These are phyloP conservation scores for Aurelia sp. DNA, from an alignment of 30 jellyfish, hydroid and myxozoan genomes.

Conservation along the genomic window DNA sequence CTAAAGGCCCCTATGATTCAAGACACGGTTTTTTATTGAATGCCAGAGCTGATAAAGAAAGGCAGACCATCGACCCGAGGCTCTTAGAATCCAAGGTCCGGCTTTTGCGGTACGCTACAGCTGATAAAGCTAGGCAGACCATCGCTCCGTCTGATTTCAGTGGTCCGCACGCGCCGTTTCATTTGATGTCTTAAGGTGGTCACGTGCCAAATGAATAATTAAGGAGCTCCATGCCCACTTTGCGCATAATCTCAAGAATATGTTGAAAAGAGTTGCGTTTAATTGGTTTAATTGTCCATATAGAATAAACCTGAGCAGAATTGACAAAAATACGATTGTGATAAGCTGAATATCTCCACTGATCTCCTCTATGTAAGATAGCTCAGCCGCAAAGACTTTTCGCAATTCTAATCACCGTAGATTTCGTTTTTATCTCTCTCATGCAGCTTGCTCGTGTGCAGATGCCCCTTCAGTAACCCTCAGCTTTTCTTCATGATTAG, in stretches of 20 bases:
- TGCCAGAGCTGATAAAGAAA: background rate
- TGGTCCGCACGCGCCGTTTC: constrained; percentile 68
- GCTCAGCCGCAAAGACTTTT: constrained; percentile 36
- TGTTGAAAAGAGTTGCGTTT: constrained; percentile 50
- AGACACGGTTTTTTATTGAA: no score
- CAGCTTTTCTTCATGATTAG: background rate
- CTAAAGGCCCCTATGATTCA: no score
- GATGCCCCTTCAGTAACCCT: background rate
- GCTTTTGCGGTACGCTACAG: background rate
- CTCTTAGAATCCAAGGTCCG: no score
- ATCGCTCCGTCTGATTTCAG: background rate
- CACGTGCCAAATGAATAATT: constrained; percentile 65
- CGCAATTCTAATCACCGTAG: constrained; percentile 6
- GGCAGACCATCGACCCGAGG: background rate
- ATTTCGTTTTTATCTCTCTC: constrained; percentile 6
- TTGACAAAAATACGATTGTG: constrained; percentile 25
- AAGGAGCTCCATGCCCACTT: constrained; percentile 60
- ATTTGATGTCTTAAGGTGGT: constrained; percentile 59
- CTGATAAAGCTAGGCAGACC: background rate
- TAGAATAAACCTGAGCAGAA: constrained; percentile 39
- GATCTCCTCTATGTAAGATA: constrained; percentile 23
- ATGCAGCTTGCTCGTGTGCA: constrained; percentile 7
- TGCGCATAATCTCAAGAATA: constrained; percentile 45
- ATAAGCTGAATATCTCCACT: constrained; percentile 24
- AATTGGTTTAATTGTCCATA: constrained; percentile 64